phyloP scores from a whole-genome alignment of 2,888 invertebrate species.

The Orthosia gothica region DNA sequence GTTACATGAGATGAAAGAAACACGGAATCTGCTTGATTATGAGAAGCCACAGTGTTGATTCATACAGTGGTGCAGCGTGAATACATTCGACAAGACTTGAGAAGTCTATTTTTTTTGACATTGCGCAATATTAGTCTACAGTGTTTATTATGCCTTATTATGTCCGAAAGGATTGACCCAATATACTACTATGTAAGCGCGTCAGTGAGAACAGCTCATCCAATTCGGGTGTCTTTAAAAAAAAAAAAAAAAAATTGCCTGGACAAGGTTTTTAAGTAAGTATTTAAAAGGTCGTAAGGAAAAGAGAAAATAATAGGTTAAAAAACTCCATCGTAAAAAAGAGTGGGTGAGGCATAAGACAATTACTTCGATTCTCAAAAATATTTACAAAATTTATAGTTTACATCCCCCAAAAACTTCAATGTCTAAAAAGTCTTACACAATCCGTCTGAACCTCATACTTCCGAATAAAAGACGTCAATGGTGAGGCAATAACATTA shows the following conservation, averaged over 20 bases:
- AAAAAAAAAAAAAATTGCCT: too few species aligned
- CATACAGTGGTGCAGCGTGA: neutral
- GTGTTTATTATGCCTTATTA: too few species aligned
- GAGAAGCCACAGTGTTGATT: neutral
- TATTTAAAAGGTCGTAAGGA: too few species aligned
- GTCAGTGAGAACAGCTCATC: too few species aligned
- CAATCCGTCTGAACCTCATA: neutral
- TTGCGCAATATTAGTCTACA: neutral
- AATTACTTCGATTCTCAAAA: too few species aligned
- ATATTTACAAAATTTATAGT: too few species aligned
- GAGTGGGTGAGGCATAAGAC: too few species aligned
- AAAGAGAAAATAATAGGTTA: too few species aligned
- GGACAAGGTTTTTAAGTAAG: too few species aligned
- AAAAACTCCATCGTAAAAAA: too few species aligned
- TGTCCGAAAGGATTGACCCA: neutral
- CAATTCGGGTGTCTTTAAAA: too few species aligned
- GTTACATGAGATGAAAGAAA: constrained; percentile 75
- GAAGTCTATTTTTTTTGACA: neutral
- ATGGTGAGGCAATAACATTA: constrained; percentile 21
- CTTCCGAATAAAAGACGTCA: constrained; percentile 36
- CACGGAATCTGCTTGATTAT: constrained; percentile 48
- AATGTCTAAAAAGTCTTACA: neutral
- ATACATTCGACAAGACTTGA: neutral
- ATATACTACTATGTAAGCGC: too few species aligned
- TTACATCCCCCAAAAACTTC: neutral